phyloP scores from a whole-genome alignment of 2,888 invertebrate genomes.

The Timandra comae region DNA sequence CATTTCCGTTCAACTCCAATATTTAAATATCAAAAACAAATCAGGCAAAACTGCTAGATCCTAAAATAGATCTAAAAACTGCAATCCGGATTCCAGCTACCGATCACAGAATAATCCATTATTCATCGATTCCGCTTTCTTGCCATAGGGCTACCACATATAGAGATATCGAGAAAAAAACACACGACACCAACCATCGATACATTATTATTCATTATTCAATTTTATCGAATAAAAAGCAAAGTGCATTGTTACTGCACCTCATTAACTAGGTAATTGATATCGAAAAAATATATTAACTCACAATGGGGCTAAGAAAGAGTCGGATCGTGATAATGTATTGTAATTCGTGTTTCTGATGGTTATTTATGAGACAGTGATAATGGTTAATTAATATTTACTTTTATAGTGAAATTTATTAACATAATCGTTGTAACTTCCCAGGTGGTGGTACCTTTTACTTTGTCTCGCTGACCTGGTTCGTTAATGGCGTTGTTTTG shows the following conservation, averaged over 20 bases:
- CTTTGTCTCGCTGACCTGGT: too few species aligned
- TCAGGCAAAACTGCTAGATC: slow-evolving; percentile 16
- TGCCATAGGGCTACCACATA: slow-evolving; percentile 23
- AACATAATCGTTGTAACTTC: too few species aligned
- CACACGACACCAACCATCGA: slow-evolving; percentile 5
- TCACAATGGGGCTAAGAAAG: too few species aligned
- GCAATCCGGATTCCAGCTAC: slow-evolving; percentile 29
- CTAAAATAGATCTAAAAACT: slow-evolving; percentile 29
- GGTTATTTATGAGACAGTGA: too few species aligned
- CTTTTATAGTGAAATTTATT: too few species aligned
- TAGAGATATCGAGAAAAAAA: slow-evolving; percentile 7
- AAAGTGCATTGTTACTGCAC: slow-evolving; percentile 5
- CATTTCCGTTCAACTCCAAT: too few species aligned
- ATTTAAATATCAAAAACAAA: not conserved
- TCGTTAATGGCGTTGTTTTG: too few species aligned
- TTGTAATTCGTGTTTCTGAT: too few species aligned
- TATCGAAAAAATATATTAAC: too few species aligned
- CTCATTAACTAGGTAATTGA: slow-evolving; percentile 6
- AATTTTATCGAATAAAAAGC: slow-evolving; percentile 6
- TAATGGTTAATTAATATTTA: too few species aligned
- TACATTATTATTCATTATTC: slow-evolving; percentile 12
- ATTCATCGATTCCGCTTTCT: slow-evolving; percentile 48
- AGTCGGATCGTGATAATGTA: too few species aligned
- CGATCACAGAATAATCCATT: slow-evolving; percentile 33
- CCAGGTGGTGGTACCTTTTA: too few species aligned